Evolutionary conservation across 2,797 vertebrate genomes (phyloP).

Genomic region (Squalus acanthias): DNA sequence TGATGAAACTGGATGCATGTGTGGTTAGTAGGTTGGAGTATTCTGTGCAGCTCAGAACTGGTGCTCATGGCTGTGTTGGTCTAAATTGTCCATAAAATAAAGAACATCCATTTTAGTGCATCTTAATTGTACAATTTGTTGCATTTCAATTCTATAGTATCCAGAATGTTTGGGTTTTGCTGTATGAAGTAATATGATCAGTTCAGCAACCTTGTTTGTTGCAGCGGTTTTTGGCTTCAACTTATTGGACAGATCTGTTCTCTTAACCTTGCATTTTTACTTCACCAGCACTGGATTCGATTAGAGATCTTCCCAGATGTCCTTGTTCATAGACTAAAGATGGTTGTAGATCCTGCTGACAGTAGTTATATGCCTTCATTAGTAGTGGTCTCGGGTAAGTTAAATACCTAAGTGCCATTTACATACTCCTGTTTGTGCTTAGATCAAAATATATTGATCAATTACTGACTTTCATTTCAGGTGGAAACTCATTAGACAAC

Average conservation of each 20-base stretch:
- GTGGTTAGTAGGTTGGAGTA: background rate
- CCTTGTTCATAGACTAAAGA: constrained; percentile 87
- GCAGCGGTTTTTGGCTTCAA: background rate
- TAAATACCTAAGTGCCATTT: background rate
- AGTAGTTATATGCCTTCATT: constrained; percentile 99
- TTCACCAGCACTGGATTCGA: constrained; percentile 88
- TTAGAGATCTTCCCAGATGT: constrained; percentile 94
- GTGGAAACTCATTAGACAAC: constrained; percentile 93
- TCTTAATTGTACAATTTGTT: background rate
- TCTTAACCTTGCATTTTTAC: background rate
- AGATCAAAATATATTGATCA: background rate
- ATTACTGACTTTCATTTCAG: constrained; percentile 50
- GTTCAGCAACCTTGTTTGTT: background rate
- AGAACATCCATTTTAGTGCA: background rate
- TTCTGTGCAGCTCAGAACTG: background rate
- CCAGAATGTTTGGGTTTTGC: background rate
- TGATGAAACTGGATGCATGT: background rate
- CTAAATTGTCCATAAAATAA: background rate
- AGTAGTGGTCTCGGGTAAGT: constrained; percentile 87
- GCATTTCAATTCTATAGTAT: background rate
- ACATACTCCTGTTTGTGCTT: background rate
- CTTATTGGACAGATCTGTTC: background rate
- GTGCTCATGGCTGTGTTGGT: background rate
- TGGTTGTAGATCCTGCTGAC: constrained; percentile 92
- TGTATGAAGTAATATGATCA: background rate